Evolutionary conservation across 2,113 vertebrate species (phyloP), one percentile per base, ranked within the genome.

Genomic region (Struthio camelus): DNA sequence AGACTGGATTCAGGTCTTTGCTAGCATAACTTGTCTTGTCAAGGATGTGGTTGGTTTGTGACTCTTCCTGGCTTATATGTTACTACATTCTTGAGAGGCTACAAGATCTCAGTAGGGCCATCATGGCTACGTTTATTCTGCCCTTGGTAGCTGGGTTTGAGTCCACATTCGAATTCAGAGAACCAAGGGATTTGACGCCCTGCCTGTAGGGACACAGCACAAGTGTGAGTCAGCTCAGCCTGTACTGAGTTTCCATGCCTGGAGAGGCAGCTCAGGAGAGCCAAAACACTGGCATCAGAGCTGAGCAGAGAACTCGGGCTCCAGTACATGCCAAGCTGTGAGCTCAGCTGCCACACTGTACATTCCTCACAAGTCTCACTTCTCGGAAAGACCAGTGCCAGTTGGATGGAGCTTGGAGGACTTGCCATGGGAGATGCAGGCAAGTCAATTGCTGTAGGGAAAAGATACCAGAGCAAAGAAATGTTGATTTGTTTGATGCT

Each of bases 161-260:
- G 61, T 95, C 94, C 83, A 70, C 92, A 96, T 92, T 79, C 27
- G 90, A n/a, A 87, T n/a, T 32, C 6, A 44, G 65, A 92, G 46
- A 80, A 85, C 65, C 9, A 69, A 70, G 88, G 34, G 69, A 38
- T 84, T 79, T 87, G 89, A 84, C 84, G 92, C 80, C 65, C 80
- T 95, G 69, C 93, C 89, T 8, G 2, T 18, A 70, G 89, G 88
- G 91, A 56, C 77, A 40, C 53, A 66, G 78, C 93, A 42, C 50
- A 62, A 71, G 38, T 4, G 22, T 67, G 86, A 92, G 69, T 85
- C 90, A 88, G 86, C 77, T 85, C 79, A n/a, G 92, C 32, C 75
- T 61, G 42, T 16, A 82, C 73, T 67, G 46, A 5, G 11, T 79
- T 85, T 90, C 73, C 8, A 1, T 79, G 81, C 56, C 54, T 80